Evolutionary conservation across 2,113 vertebrate species (phyloP).

Genomic region (Zapornia atra): DNA sequence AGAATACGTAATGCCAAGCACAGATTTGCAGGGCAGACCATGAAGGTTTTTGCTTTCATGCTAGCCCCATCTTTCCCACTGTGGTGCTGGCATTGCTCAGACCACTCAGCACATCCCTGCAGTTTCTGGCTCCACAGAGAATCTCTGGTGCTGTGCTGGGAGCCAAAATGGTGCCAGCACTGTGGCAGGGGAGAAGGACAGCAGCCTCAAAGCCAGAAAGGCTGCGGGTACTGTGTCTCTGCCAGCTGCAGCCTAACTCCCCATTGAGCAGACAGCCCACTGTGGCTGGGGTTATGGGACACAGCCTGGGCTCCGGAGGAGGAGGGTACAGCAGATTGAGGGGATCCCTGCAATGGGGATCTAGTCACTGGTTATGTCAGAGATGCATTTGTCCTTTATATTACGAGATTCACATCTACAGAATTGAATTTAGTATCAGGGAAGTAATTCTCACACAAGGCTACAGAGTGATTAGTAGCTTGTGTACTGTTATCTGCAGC

Average conservation of each 20-base stretch:
- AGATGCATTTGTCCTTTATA: not conserved
- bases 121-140: not conserved
- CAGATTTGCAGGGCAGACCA: not conserved
- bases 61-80: not conserved
- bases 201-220: not conserved
- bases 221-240: not conserved
- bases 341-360: no score
- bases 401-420: not conserved
- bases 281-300: no score
- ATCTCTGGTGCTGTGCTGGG: not conserved
- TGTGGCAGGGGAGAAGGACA: not conserved
- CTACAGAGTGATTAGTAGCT: not conserved
- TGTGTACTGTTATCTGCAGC: not conserved
- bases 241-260: not conserved
- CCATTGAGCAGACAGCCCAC: not conserved
- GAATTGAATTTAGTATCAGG: not conserved
- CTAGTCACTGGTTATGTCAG: not conserved
- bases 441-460: not conserved
- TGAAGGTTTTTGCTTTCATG: slow-evolving; percentile 8
- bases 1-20: slow-evolving; percentile 5
- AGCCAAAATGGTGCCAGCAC: not conserved
- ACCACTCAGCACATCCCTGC: not conserved
- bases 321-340: no score
- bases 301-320: not conserved
- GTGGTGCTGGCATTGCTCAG: not conserved